Base-by-base conservation (phyloP, 2,113 vertebrate genomes). In the Chinchilla lanigera region DNA sequence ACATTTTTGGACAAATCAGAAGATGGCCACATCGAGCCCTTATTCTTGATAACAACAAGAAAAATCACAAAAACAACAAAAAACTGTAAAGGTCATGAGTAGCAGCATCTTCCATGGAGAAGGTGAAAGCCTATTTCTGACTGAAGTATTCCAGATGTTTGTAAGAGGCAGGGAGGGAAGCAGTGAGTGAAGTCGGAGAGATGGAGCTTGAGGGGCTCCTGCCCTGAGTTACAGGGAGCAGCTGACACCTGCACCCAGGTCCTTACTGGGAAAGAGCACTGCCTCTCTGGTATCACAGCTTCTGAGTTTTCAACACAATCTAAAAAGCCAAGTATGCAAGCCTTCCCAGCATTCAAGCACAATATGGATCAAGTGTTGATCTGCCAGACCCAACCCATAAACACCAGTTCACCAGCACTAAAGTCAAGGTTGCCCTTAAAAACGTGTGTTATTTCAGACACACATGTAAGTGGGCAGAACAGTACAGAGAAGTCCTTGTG, bases 1-100 rank as follows among this genome's bases (percentile, higher is more conserved):
- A 69, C 11, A 52, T 84, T 86, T 97, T 90, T 65, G 89, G 16
- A 84, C 69, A 92, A 92, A 84, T 94, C 7, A 93, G 41, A 93
- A 71, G 58, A 24, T 86, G 52, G 4, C 2, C 86, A 89, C 2
- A 20, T 52, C 30, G 73, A 92, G 8, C 0, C 13, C 86, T 33
- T 44, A 50, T 52, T 96, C 7, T 58, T 58, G 20, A 85, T 71
- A 50, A 77, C 26, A 60, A 44, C 44, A 60, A 50, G 47, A 88
- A 67, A 17, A 5, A 86, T 58, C 24, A 50, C 9, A 5, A 50
- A 9, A 50, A 50, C 44, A 60, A 50, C 54, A 88, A 67, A 17
- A 5, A 86, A 58, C 28, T 44, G 30, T 91, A 52, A 52, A 80
- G 26, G 1, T 71, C 52, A 13, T 96, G 26, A 75, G 11, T 54